Base-by-base conservation (phyloP, 2,797 vertebrate genomes). In the Manis pentadactyla region DNA sequence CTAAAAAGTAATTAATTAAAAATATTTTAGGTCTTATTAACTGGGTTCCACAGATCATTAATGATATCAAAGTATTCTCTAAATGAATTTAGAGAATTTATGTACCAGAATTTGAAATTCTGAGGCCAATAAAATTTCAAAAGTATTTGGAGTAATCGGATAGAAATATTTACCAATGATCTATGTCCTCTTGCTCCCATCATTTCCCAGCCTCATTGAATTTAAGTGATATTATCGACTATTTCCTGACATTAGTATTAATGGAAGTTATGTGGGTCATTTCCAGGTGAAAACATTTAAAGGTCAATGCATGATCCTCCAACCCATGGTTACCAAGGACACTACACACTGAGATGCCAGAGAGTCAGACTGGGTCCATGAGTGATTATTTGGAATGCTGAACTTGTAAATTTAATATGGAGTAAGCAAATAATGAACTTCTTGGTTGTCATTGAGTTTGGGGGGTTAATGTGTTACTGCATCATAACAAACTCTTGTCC, bases 261-360 rank as follows among this genome's bases (percentile, higher is more conserved):
- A 95, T 64, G 34, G 71, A 93, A 87, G 69, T 37, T 74, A 83
- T 59, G 68, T 5, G 82, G 93, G 64, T 96, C 96, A 96, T 77
- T 96, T 96, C 86, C 77, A 89, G 87, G 64, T 94, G 78, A 97
- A 95, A 91, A 87, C 79, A 93, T 95, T 97, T 66, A 71, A 57
- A 89, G 57, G 42, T 93, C 92, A 95, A 11, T 71, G 59, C 64
- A 64, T 68, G 69, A 95, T 90, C 63, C 75, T 71, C 39, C 71
- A 92, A 29, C 34, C 73, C 77, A 34, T 51, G 14, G 42, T 93
- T 95, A 75, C 25, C 29, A 64, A 29, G 31, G 74, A 89, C 19
- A 95, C 69, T 78, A 71, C 59, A 68, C 86, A 86, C 51, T 1
- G 19, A 66, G 84, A 88, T 71, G 37, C 11, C 53, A 86, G 78